These are phyloP conservation scores for Zaprionus vittiger DNA, from an alignment of 1,140 invertebrate species.

Conservation along the genomic window DNA sequence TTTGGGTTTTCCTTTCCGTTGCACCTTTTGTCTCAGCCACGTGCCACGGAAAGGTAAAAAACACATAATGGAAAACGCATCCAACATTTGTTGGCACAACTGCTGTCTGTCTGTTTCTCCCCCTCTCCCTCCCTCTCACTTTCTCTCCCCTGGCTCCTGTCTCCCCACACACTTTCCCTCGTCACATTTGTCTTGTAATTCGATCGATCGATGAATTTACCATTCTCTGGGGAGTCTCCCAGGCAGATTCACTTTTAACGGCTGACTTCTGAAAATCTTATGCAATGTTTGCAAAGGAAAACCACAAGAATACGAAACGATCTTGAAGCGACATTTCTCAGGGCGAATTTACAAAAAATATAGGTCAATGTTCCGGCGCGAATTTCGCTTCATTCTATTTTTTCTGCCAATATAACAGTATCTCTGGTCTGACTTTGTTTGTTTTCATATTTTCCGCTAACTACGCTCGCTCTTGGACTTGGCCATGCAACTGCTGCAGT, in stretches of 20 bases:
- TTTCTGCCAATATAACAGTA: constrained; percentile 72
- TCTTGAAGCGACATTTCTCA: constrained; percentile 47
- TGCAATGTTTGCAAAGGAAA: constrained; percentile 69
- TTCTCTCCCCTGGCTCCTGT: neutral
- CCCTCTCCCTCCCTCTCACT: neutral
- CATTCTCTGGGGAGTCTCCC: constrained; percentile 10
- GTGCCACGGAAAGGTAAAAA: constrained; percentile 58
- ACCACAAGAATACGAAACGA: constrained; percentile 25
- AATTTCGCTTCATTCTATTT: constrained; percentile 49
- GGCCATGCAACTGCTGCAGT: constrained; percentile 71
- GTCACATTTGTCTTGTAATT: constrained; percentile 69
- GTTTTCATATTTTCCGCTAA: constrained; percentile 41
- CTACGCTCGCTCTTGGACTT: constrained; percentile 76
- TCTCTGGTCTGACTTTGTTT: constrained; percentile 29
- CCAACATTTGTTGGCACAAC: constrained; percentile 81
- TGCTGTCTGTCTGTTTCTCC: constrained; percentile 38
- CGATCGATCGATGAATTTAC: constrained; percentile 46
- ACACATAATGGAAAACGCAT: constrained; percentile 37
- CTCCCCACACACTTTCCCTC: constrained; percentile 37
- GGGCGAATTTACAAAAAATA: constrained; percentile 31
- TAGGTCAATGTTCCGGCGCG: constrained; percentile 71
- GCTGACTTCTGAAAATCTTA: constrained; percentile 49
- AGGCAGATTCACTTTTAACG: constrained; percentile 68
- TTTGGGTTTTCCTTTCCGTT: constrained; percentile 70
- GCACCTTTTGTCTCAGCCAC: constrained; percentile 75